Percentiles rank a stretch among this genome's conserved stretches.
These are phyloP conservation scores for Lingula anatina DNA, from an alignment of 2,888 invertebrate genomes.

Conservation along the genomic window DNA sequence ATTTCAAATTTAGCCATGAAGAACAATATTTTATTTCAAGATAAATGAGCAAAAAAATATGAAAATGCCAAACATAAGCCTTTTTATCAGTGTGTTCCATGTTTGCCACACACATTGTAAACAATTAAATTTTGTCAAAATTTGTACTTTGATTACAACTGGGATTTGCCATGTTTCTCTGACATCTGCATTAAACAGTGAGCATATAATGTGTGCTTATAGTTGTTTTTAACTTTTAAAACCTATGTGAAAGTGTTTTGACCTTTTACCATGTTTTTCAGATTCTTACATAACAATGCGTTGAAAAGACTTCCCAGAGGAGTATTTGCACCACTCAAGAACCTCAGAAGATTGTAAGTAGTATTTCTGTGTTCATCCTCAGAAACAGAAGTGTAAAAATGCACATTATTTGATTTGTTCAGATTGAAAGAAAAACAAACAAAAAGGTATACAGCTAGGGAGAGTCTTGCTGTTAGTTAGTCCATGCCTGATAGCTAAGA, in stretches of 20 bases:
- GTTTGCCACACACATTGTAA: background rate
- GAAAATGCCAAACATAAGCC: too few species aligned
- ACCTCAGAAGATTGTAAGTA: constrained; percentile 64
- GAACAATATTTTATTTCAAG: too few species aligned
- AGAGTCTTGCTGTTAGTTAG: too few species aligned
- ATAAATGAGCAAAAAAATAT: too few species aligned
- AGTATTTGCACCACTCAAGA: constrained; percentile 68
- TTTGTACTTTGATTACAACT: background rate
- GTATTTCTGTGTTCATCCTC: background rate
- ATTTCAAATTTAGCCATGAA: too few species aligned
- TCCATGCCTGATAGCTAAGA: too few species aligned
- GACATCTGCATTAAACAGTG: background rate
- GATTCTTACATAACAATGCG: constrained; percentile 78
- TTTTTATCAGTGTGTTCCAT: too few species aligned
- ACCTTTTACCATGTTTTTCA: constrained; percentile 45
- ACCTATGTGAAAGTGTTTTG: background rate
- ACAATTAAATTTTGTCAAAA: background rate
- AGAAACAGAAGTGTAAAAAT: too few species aligned
- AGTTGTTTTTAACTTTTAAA: background rate
- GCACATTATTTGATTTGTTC: too few species aligned
- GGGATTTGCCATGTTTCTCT: too few species aligned
- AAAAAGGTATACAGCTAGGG: too few species aligned
- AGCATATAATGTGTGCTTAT: background rate
- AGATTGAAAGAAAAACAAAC: too few species aligned
- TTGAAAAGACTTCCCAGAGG: constrained; percentile 69